phyloP scores from a whole-genome alignment of 2,888 invertebrate species.

The Patella caerulea region DNA sequence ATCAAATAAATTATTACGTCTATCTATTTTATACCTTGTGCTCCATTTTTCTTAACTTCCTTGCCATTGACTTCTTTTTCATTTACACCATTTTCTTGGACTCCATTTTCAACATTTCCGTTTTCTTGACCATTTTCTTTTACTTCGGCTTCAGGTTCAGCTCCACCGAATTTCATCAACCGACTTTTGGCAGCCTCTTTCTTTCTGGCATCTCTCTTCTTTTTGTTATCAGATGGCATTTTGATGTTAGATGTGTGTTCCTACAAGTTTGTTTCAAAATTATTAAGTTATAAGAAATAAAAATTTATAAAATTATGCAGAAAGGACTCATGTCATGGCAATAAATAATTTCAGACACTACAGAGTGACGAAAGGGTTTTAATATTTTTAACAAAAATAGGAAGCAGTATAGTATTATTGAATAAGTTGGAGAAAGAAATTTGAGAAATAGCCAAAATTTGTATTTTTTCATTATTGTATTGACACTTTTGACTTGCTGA shows the following conservation, averaged over 20 bases:
- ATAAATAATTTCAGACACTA: too few species aligned
- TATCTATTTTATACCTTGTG: conserved; percentile 16
- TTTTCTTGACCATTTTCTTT: conserved; percentile 69
- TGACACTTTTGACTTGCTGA: too few species aligned
- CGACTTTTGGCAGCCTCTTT: conserved; percentile 89
- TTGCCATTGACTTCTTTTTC: conserved; percentile 30
- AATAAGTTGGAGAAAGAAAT: too few species aligned
- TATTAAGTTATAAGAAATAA: too few species aligned
- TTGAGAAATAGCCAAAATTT: too few species aligned
- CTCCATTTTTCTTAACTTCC: conserved; percentile 32
- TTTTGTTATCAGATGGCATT: conserved; percentile 99
- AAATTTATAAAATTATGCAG: too few species aligned
- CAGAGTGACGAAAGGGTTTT: too few species aligned
- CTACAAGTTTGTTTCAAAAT: not conserved
- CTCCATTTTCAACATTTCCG: conserved; percentile 17
- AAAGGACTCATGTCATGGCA: too few species aligned
- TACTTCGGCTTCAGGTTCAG: conserved; percentile 25
- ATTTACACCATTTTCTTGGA: not conserved
- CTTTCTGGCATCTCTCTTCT: conserved; percentile 96
- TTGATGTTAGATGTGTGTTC: conserved; percentile 17
- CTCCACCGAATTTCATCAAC: conserved; percentile 46
- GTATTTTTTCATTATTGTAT: too few species aligned
- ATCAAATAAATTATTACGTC: too few species aligned
- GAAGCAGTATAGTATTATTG: too few species aligned
- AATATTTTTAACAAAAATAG: too few species aligned